Base-by-base conservation (phyloP, 2,113 vertebrate species). In the Myiozetetes cayanensis region DNA sequence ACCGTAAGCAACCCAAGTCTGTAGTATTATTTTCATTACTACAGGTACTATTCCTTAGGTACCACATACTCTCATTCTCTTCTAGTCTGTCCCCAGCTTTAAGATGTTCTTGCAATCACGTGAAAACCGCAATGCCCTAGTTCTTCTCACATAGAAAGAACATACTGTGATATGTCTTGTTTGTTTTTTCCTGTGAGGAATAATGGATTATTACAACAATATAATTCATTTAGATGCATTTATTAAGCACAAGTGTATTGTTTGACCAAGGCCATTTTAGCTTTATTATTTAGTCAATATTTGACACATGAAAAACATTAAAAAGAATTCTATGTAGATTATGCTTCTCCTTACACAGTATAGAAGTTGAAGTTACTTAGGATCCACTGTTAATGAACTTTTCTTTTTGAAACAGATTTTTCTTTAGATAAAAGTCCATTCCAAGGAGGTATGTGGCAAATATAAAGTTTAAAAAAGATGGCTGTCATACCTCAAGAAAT, bases 21-120 rank as follows among this genome's bases (percentile, higher is more conserved):
- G 2, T 39, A 23, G 22, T 0, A 0, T 30, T 33, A 33, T 61
- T 85, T 81, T 73, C 22, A n/a, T 19, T 68, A 8, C 17, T 43
- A 41, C 1, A 14, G 4, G 5, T 3, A 7, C 17, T 62, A 5
- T 20, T 81, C 2, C 39, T 85, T 50, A 8, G 2, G 12, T 66
- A 35, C 3, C 8, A 0, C 4, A 13, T 8, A 5, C 4, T 44
- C 17, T 31, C 5, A 24, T 14, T 63, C n/a, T 79, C 74, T 66
- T 59, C 25, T 28, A 10, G 65, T 77, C 20, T 78, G 31, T 27
- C 3, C 2, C 15, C 12, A 81, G 7, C 24, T 25, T 4, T 2
- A 53, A 74, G 66, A 31, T 2, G 8, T 28, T 67, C 11, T 59
- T 59, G n/a, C 18, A 17, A 3, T 37, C 25, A 62, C 8, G 17